Evolutionary conservation across 1,140 invertebrate genomes (phyloP), one percentile per base, ranked within the genome.

Genomic region (Aphaenogaster ashmeadi): DNA sequence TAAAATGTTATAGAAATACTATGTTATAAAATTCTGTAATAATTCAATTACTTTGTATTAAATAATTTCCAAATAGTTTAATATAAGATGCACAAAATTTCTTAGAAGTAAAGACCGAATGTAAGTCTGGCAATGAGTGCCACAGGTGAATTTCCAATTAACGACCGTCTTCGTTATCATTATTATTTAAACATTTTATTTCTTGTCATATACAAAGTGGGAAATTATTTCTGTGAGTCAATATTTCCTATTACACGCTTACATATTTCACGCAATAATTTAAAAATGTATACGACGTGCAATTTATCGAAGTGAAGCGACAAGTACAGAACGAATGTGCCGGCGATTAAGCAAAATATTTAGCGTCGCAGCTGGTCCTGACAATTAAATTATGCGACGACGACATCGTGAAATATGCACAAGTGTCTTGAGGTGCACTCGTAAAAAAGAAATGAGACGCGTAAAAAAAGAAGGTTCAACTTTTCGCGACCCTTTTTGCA

Each of bases 351-450:
- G 36, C 3, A 84, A 36, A 27, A n/a, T 36, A 33, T 27, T 15
- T 33, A 27, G 8, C 21, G 21, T 77, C 27, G 41, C 36, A 67
- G 21, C 2, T 3, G 15, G 18, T 60, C 6, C 13, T n/a, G 7
- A 60, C 41, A 38, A 84, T 84, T 84, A 84, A 84, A 84, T 84
- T 84, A 75, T 13, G 47, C 54, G 18, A 62, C 41, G 54, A 77
- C 38, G 50, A 54, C 27, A 58, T 15, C 8, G 50, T 38, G 54
- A 75, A 75, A 84, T 84, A 84, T 84, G 27, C n/a, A 74, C 27
- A 27, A 27, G n/a, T 13, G 67, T 83, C 54, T 74, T n/a, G 67
- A 74, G 44, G 11, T 50, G 36, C n/a, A 50, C 11, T 56, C 50
- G 11, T 77, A 86, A 79, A 85, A 79, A 66, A 11, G 21, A 64